These are phyloP conservation scores for Pleuronectes platessa DNA, from an alignment of 2,113 vertebrate genomes.

Conservation along the genomic window DNA sequence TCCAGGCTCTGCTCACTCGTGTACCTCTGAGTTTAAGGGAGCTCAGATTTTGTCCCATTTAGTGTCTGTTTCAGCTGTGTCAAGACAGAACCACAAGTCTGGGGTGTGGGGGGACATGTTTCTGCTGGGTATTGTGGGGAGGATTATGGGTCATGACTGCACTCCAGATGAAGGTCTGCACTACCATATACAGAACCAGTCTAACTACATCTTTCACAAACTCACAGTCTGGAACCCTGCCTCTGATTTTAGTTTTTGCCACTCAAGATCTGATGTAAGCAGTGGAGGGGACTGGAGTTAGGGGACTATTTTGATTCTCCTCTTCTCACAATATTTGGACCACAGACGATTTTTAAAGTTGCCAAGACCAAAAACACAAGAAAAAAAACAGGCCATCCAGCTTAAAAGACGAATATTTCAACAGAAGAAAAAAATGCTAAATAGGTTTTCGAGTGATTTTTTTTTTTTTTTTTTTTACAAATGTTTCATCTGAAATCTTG, in stretches of 20 bases:
- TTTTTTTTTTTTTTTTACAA: neutral
- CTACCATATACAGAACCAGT: neutral
- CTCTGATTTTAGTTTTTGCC: conserved; percentile 16
- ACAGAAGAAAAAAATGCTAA: neutral
- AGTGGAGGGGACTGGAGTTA: conserved; percentile 2
- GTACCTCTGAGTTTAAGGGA: conserved; percentile 45
- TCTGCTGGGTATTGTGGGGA: neutral
- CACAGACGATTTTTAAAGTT: neutral
- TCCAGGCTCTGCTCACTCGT: conserved; percentile 34
- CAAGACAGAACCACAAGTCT: conserved; percentile 4
- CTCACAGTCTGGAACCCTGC: conserved; percentile 17
- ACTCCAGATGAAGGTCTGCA: conserved; percentile 4
- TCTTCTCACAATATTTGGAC: conserved; percentile 1
- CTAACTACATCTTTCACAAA: conserved; percentile 35
- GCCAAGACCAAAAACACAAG: neutral
- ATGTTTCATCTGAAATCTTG: neutral
- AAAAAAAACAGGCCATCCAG: neutral
- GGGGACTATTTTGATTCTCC: conserved; percentile 20
- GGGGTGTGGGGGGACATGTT: neutral
- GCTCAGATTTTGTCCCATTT: conserved; percentile 57
- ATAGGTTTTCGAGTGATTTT: neutral
- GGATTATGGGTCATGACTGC: conserved; percentile 17
- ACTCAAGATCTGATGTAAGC: conserved; percentile 24
- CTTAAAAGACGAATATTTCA: neutral
- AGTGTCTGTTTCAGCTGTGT: conserved; percentile 32